Evolutionary conservation across 2,797 vertebrate species (phyloP).

Genomic region (Tiaroga cobitis): DNA sequence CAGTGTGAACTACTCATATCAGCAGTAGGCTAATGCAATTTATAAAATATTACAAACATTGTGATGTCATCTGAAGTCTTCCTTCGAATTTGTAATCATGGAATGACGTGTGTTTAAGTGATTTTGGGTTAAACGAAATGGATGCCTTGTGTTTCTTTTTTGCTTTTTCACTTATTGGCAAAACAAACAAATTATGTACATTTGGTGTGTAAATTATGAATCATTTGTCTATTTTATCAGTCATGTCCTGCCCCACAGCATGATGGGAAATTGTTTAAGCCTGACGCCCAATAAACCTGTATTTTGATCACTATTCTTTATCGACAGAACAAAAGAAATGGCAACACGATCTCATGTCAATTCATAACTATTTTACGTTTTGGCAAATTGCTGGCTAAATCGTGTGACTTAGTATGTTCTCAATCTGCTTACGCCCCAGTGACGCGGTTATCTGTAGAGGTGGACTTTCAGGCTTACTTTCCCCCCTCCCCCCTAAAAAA

Average conservation of each 20-base stretch:
- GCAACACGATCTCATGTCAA: not conserved
- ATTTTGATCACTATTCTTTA: not conserved
- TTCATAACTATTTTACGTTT: not conserved
- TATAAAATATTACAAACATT: not conserved
- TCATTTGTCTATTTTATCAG: not conserved
- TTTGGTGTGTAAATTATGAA: not conserved
- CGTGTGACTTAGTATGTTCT: not conserved
- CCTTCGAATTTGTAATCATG: not conserved
- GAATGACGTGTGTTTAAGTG: not conserved
- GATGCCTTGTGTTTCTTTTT: not conserved
- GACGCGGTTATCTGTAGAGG: not conserved
- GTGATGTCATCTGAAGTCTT: not conserved
- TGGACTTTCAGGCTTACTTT: not conserved
- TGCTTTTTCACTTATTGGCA: not conserved
- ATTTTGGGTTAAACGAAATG: not conserved
- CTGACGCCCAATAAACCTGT: not conserved
- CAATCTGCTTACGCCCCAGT: not conserved
- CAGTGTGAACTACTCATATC: not conserved
- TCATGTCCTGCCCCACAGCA: too few species aligned
- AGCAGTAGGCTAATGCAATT: not conserved
- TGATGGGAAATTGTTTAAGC: not conserved
- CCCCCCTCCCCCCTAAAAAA: fast-evolving
- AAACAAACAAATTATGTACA: not conserved
- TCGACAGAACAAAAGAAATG: not conserved
- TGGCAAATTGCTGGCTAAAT: not conserved